Percentiles rank a stretch among this genome's conserved stretches.
phyloP scores from a whole-genome alignment of 2,797 vertebrate species.

The Chromis chromis region DNA sequence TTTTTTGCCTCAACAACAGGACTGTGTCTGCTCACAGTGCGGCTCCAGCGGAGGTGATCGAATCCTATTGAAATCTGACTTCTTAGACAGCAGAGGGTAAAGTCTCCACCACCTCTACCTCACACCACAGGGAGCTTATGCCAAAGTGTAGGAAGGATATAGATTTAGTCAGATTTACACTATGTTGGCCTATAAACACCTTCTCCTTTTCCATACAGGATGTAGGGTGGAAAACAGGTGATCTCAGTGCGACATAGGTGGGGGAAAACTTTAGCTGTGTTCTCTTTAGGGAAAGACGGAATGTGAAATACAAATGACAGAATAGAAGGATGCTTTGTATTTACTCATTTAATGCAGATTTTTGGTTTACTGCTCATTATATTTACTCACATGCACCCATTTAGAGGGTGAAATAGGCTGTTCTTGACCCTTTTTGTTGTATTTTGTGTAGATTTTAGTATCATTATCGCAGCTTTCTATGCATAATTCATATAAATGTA shows the following conservation, averaged over 20 bases:
- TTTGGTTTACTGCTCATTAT: neutral
- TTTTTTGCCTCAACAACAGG: conserved; percentile 2
- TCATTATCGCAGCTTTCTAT: neutral
- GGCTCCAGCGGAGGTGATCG: neutral
- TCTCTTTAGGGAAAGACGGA: neutral
- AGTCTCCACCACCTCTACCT: conserved; percentile 23
- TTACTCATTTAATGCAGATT: neutral
- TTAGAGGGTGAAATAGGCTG: neutral
- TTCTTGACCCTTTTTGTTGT: neutral
- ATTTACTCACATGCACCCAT: neutral
- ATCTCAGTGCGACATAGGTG: conserved; percentile 10
- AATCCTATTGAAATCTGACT: neutral
- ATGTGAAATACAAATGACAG: neutral
- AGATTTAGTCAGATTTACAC: conserved; percentile 73
- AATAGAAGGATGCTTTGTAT: neutral
- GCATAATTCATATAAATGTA: neutral
- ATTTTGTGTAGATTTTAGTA: neutral
- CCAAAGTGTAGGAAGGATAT: conserved; percentile 62
- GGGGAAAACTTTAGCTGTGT: neutral
- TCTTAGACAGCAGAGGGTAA: neutral
- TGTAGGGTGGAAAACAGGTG: conserved; percentile 49
- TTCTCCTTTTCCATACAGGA: conserved; percentile 55
- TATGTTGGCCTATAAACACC: conserved; percentile 63
- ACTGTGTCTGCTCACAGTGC: neutral
- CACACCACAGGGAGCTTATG: conserved; percentile 30